Evolutionary conservation across 1,140 invertebrate genomes (phyloP), one percentile per base, ranked within the genome.

Genomic region (Drosophila tani): DNA sequence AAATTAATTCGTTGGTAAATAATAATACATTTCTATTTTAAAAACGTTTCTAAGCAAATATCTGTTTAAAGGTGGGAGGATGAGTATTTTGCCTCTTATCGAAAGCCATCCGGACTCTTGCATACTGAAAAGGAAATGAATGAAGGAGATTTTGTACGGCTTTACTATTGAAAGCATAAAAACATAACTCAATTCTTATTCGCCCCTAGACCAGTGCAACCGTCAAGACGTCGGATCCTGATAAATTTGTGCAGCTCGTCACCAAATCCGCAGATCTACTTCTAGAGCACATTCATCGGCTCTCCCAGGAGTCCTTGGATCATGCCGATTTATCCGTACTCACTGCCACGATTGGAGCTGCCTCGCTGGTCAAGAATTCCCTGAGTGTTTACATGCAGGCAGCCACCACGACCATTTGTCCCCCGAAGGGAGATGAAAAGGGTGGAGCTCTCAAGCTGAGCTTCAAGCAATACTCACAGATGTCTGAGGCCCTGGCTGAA

Each of bases 401-500:
- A 64, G 71, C 85, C 70, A 84, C 93, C 71, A 91, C 87, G 9
- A 82, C 83, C 12, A 82, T 92, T 14, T 93, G 91, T 56, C 91
- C 91, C 0, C 92, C 92, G 8, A 93, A 92, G 32, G 92, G 91
- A 2, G 91, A 93, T 29, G 92, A 93, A 58, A 92, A 91, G 58
- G 92, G 92, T 6, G 92, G 92, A 7, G 92, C 92, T 0, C 59
- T 93, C 6, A 93, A 93, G 93, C 82, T 94, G 0, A 95, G 94
- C n/a, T 95, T 96, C 74, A 96, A 97, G 91, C 94, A 95, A 35
- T 97, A 96, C 84, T 94, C 96, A 3, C 96, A 96, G 79, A 96
- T 97, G 95, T 94, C 96, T 1, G 97, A 97, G 91, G 96, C 96
- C 2, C 93, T 97, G 27, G 96, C 95, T 0, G 96, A 97, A 91